Evolutionary conservation across 2,888 invertebrate genomes (phyloP), one percentile per base, ranked within the genome.

Genomic region (Entomobrya multifasciata): DNA sequence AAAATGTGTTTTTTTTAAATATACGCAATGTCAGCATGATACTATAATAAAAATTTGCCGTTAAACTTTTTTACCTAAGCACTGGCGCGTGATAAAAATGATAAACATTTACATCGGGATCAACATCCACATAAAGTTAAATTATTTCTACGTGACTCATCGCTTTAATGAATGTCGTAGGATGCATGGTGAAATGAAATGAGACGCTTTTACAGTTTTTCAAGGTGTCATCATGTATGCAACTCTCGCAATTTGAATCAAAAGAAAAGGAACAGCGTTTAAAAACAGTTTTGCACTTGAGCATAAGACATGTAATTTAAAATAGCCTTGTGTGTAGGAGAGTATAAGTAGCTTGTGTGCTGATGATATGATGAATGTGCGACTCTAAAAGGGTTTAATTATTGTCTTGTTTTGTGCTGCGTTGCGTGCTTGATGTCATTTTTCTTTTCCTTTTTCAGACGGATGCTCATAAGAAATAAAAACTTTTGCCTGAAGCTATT

Each of bases 351-450:
- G 1, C 1, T 65, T 13, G 49, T 72, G 72, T 67, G 41, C 36
- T 17, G 36, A 13, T n/a, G n/a, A 30, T 30, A n/a, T n/a, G n/a
- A 65, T 41, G 67, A 41, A 10, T 27, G 60, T 67, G 41, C 57
- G 81, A 81, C 41, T 81, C 72, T n/a, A 81, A 74, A 72, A 74
- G 27, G 22, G 60, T 82, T 82, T 41, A 67, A 67, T 62, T 62
- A 62, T 15, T 41, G 67, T 67, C 41, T 20, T 67, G 67, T n/a
- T n/a, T n/a, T n/a, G n/a, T n/a, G n/a, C n/a, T 17, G 44, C 49
- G 82, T 76, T 82, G 82, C 74, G 74, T 82, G 82, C 52, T 49
- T 82, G 82, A 82, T 76, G 74, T 82, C 74, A 82, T 82, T 52
- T 80, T 81, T 76, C 74, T 76, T 82, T 49, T n/a, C 74, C 57